Conservation (phyloP, 2,113 vertebrate genomes). For the Geococcyx californianus region DNA sequence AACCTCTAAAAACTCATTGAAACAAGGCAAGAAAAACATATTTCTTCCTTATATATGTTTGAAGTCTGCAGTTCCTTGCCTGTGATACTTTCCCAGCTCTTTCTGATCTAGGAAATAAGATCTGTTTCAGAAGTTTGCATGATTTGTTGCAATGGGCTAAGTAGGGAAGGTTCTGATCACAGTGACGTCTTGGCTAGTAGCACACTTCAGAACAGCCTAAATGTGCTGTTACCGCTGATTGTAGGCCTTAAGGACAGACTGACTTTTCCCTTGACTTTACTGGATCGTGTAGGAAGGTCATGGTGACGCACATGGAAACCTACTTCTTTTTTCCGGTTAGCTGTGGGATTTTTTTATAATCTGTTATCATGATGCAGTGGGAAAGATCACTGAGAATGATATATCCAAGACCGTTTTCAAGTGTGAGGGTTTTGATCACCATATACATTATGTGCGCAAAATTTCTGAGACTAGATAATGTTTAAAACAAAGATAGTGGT, state of each 20-base stretch:
- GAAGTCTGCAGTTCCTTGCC: neutral
- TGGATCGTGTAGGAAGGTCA: neutral
- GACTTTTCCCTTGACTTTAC: neutral
- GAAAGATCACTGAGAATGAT: neutral
- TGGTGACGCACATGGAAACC: neutral
- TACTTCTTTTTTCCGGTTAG: neutral
- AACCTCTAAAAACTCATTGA: neutral
- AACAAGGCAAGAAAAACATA: neutral
- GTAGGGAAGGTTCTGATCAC: neutral
- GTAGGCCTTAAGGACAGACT: neutral
- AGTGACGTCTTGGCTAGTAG: neutral
- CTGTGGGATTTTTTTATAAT: neutral
- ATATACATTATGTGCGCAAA: neutral
- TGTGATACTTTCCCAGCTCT: neutral
- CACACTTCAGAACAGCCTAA: neutral
- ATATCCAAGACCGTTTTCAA: neutral
- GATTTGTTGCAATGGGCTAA: neutral
- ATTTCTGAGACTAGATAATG: neutral
- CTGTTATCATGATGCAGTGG: neutral
- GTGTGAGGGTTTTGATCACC: neutral
- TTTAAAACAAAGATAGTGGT: neutral
- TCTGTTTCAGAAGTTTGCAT: neutral
- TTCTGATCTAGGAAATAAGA: neutral
- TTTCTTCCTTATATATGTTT: neutral
- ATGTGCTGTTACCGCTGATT: neutral